Conservation (phyloP, 2,113 vertebrate species). For the Meles meles region DNA sequence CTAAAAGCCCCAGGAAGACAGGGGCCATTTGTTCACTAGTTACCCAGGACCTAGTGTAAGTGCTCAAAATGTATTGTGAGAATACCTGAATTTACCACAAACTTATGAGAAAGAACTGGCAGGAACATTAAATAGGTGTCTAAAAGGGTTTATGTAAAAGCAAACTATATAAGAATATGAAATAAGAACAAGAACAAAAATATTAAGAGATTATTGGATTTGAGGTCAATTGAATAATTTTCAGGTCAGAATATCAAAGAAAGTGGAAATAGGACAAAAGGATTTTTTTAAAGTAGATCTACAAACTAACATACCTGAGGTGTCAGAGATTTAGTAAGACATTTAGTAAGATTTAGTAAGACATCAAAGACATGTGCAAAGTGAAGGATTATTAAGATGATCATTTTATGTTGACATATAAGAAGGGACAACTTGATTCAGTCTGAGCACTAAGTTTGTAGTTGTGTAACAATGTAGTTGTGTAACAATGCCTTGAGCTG, state of each 20-base stretch:
- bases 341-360: not conserved
- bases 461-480: not conserved
- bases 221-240: not conserved
- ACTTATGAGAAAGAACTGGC: not conserved
- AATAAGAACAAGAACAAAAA: not conserved
- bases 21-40: not conserved
- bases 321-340: not conserved
- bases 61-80: not conserved
- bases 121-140: not conserved
- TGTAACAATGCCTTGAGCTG: not conserved
- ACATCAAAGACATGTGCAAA: not conserved
- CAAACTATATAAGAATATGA: not conserved
- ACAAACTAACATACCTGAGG: not conserved
- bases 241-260: not conserved
- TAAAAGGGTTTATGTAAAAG: not conserved
- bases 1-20: not conserved
- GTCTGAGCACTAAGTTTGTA: not conserved
- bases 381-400: not conserved
- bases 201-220: not conserved
- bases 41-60: not conserved
- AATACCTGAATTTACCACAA: not conserved
- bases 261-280: not conserved
- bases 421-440: not conserved
- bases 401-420: conserved; percentile 5
- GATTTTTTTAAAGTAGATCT: not conserved